These are phyloP conservation scores for Hippocampus kuda DNA, from an alignment of 2,797 vertebrate genomes.

Conservation along the genomic window DNA sequence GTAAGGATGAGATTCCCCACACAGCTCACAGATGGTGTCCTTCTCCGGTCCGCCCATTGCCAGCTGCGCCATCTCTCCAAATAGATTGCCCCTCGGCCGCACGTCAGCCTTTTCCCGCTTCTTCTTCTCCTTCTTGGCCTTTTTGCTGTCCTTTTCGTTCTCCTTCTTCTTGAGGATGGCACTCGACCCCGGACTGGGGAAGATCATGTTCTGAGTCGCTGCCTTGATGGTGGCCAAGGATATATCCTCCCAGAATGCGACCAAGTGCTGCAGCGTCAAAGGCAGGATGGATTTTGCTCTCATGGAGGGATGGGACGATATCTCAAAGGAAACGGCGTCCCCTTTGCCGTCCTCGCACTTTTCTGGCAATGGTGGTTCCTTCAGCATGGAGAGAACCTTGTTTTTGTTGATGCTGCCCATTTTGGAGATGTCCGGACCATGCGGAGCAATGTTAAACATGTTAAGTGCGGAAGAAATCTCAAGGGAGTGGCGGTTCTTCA, in stretches of 20 bases:
- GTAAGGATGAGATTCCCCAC: conserved; percentile 95
- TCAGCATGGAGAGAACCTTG: conserved; percentile 97
- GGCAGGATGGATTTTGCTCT: conserved; percentile 89
- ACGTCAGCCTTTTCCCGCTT: conserved; percentile 92
- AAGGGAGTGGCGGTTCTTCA: conserved; percentile 96
- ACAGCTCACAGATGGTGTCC: conserved; percentile 96
- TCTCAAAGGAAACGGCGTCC: conserved; percentile 76
- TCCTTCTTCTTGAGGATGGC: conserved; percentile 97
- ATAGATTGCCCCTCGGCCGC: conserved; percentile 91
- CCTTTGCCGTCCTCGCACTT: conserved; percentile 91
- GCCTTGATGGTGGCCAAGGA: conserved; percentile 98
- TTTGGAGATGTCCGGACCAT: conserved; percentile 97
- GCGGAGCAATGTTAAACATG: conserved; percentile 96
- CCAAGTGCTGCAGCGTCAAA: conserved; percentile 90
- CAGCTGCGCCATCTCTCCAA: conserved; percentile 98
- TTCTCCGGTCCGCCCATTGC: conserved; percentile 97
- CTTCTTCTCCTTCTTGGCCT: conserved; percentile 96
- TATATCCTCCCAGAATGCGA: conserved; percentile 99
- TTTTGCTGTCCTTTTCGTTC: conserved; percentile 90
- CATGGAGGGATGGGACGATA: conserved; percentile 72
- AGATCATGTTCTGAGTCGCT: conserved; percentile 99
- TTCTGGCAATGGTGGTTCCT: conserved; percentile 91
- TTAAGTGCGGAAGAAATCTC: conserved; percentile 98
- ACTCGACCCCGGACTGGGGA: conserved; percentile 97
- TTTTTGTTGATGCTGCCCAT: conserved; percentile 99